Base-by-base conservation (phyloP, 2,113 vertebrate species). In the Phylloscopus trochilus region DNA sequence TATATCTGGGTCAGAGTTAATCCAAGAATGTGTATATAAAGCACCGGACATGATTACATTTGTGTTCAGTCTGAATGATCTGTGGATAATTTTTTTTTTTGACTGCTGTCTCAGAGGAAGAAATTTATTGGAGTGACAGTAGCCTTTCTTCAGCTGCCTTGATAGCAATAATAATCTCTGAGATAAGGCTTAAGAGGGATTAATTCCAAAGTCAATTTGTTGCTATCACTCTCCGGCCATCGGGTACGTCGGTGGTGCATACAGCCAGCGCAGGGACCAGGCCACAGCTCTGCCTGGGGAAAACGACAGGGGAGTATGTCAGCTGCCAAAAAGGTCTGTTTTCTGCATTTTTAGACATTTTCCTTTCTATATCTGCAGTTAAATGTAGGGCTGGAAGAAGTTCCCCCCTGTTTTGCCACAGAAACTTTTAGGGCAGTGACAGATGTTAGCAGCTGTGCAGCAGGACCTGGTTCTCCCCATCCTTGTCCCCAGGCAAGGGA, bases 201-300 rank as follows among this genome's bases (percentile, higher is more conserved):
- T 92, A 92, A 88, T 80, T 73, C 83, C 44, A 37, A 60, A 87
- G 70, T 91, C 92, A 69, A 66, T 78, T 91, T 92, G 59, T 64
- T 2, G 0, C 72, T 82, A 24, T 80, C 22, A 0, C 35, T 78
- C 56, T 64, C 74, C 33, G 67, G 24, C 82, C 30, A 4, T 20
- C 0, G 12, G 49, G 44, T 6, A 4, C 0, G 0, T 43, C 0
- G 1, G 35, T 2, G 5, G 39, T 0, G 0, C 31, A 4, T 10
- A 7, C 0, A 53, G 43, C 24, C 70, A 35, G 41, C 0, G 0
- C 1, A 2, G 60, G 55, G 64, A 21, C 33, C 27, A 21, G 83
- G 74, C 46, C 39, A 2, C 2, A 15, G 62, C 14, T 46, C 83
- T 79, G 74, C 31, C 33, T 52, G 27, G 24, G 49, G 67, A 23